Evolutionary conservation across 1,140 invertebrate genomes (phyloP).

Genomic region (Zaprionus capensis): DNA sequence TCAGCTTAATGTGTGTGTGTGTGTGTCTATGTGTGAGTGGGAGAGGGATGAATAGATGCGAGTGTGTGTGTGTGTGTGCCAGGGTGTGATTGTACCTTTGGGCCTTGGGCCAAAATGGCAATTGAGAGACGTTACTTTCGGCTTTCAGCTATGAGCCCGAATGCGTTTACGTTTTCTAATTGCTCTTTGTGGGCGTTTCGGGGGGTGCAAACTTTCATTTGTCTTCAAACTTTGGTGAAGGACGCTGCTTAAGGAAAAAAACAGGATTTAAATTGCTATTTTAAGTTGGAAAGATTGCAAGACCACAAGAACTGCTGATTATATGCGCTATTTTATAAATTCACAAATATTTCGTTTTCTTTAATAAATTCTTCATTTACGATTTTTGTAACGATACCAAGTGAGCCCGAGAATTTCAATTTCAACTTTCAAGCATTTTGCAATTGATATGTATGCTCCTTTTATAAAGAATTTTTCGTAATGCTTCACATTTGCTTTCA

Average conservation of each 20-base stretch:
- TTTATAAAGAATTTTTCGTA: conserved; percentile 3
- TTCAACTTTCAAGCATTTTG: neutral
- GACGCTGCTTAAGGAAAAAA: neutral
- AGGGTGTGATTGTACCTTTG: conserved; percentile 37
- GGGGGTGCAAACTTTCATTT: conserved; percentile 34
- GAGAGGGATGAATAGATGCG: neutral
- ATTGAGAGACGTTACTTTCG: conserved; percentile 42
- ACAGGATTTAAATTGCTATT: neutral
- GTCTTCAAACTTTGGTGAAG: conserved; percentile 10
- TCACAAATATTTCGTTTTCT: neutral
- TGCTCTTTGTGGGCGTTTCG: conserved; percentile 57
- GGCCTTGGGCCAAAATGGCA: conserved; percentile 58
- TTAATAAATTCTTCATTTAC: neutral
- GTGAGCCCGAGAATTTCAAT: neutral
- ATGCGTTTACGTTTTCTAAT: conserved; percentile 48
- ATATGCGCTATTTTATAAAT: neutral
- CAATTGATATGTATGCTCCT: conserved; percentile 24
- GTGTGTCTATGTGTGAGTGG: neutral
- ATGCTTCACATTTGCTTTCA: conserved; percentile 41
- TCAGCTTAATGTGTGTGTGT: neutral
- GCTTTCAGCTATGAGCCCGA: conserved; percentile 25
- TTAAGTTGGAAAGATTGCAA: neutral
- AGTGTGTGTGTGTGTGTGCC: neutral
- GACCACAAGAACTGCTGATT: neutral
- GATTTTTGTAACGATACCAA: neutral